Evolutionary conservation across 2,888 invertebrate genomes (phyloP).

Genomic region (Epirrita christyi): DNA sequence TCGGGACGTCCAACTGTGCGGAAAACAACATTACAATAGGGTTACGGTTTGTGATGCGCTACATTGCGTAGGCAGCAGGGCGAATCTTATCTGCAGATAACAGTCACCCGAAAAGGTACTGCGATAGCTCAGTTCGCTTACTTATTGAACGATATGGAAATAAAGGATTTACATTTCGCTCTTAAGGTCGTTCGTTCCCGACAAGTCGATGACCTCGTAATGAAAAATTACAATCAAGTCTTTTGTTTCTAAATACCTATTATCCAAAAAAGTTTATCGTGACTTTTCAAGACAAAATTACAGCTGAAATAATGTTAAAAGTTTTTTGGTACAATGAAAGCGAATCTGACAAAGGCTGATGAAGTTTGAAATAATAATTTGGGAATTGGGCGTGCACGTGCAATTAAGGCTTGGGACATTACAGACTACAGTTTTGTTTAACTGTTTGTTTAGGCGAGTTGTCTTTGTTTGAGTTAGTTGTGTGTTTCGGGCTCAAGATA

Average conservation of each 20-base stretch:
- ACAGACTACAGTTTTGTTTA: conserved; percentile 16
- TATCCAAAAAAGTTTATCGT: conserved; percentile 25
- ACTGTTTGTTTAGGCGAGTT: conserved; percentile 38
- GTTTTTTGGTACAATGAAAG: conserved; percentile 35
- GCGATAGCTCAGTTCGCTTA: conserved; percentile 25
- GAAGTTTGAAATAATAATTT: conserved; percentile 39
- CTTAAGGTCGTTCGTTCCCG: conserved; percentile 21
- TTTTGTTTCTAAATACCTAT: conserved; percentile 27
- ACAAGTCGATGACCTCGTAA: conserved; percentile 9
- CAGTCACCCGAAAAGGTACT: conserved; percentile 26
- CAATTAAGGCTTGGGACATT: conserved; percentile 34
- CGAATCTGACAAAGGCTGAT: conserved; percentile 30
- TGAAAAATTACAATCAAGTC: conserved; percentile 21
- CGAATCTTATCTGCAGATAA: conserved; percentile 65
- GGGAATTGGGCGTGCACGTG: conserved; percentile 32
- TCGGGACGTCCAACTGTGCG: conserved; percentile 57
- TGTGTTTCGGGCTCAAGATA: conserved; percentile 34
- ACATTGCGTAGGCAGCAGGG: conserved; percentile 50
- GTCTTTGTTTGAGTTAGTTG: conserved; percentile 37
- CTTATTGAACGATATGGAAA: conserved; percentile 29
- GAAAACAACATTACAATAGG: conserved; percentile 41
- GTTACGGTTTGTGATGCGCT: conserved; percentile 39
- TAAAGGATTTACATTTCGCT: conserved; percentile 16
- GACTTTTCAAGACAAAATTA: conserved; percentile 18
- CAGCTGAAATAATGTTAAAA: conserved; percentile 31